These are phyloP conservation scores for Brachionus rotundiformis DNA, from an alignment of 1,140 invertebrate genomes.

Conservation along the genomic window DNA sequence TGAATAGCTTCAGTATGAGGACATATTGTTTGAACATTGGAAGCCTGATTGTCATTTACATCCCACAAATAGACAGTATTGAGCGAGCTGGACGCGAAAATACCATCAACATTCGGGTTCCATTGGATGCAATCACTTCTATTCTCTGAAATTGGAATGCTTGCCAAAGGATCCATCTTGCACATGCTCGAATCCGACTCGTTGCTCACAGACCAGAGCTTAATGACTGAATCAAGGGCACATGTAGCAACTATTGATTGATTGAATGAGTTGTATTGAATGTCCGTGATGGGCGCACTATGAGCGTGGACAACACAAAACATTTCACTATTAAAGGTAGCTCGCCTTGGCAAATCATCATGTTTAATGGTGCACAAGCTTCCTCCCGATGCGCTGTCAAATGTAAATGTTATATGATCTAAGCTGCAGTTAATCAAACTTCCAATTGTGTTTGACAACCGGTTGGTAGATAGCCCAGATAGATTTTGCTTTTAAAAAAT, in stretches of 20 bases:
- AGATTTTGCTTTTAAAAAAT: slow-evolving; percentile 44
- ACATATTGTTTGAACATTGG: slow-evolving; percentile 69
- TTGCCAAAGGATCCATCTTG: neutral
- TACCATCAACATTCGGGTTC: slow-evolving; percentile 40
- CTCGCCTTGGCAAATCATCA: neutral
- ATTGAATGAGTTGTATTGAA: slow-evolving; percentile 46
- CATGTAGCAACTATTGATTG: slow-evolving; percentile 40
- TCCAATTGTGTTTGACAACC: slow-evolving; percentile 47
- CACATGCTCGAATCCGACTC: neutral
- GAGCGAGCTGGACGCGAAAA: slow-evolving; percentile 23
- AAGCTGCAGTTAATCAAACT: slow-evolving; percentile 33
- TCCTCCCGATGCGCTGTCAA: slow-evolving; percentile 41
- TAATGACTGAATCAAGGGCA: slow-evolving; percentile 22
- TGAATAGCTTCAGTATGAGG: slow-evolving; percentile 81
- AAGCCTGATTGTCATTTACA: neutral
- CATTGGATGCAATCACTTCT: slow-evolving; percentile 36
- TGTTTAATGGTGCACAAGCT: slow-evolving; percentile 42
- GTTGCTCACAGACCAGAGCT: slow-evolving; percentile 16
- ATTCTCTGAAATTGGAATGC: slow-evolving; percentile 18
- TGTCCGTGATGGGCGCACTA: slow-evolving; percentile 38
- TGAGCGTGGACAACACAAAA: slow-evolving; percentile 46
- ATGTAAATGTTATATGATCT: slow-evolving; percentile 43
- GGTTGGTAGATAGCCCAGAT: slow-evolving; percentile 29
- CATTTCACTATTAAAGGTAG: slow-evolving; percentile 15
- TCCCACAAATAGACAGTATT: slow-evolving; percentile 45